phyloP scores from a whole-genome alignment of 2,888 invertebrate genomes.

The Liodrosophila aerea region DNA sequence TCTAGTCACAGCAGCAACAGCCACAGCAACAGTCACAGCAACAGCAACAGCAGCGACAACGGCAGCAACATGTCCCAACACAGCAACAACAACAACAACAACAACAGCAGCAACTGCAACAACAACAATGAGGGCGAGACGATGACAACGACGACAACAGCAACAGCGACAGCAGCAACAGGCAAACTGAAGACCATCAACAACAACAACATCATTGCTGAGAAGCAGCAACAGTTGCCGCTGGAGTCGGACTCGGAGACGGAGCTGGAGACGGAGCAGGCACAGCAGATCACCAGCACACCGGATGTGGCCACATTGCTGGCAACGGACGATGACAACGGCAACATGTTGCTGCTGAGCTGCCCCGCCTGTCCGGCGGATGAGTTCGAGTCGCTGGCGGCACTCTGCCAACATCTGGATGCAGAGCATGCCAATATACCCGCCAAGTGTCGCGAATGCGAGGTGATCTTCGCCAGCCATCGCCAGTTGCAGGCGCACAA shows the following conservation, averaged over 20 bases:
- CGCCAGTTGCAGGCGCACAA: conserved; percentile 87
- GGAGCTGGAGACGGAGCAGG: conserved; percentile 6
- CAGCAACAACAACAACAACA: conserved; percentile 65
- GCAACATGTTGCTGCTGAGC: conserved; percentile 73
- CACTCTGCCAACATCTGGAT: conserved; percentile 87
- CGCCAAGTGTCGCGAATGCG: conserved; percentile 89
- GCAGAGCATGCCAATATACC: conserved; percentile 86
- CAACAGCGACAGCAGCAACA: conserved; percentile 77
- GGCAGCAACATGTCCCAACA: conserved; percentile 76
- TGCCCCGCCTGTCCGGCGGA: conserved; percentile 87
- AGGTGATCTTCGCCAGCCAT: conserved; percentile 88
- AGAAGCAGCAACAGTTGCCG: conserved; percentile 22
- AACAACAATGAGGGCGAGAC: conserved; percentile 66
- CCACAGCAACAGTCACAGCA: conserved; percentile 79
- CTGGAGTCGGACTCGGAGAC: neutral
- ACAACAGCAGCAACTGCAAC: conserved; percentile 81
- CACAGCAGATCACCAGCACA: conserved; percentile 53
- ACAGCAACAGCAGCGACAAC: conserved; percentile 70
- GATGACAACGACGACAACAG: too few relatives aligned
- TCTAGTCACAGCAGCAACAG: conserved; percentile 79
- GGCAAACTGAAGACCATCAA: conserved; percentile 71
- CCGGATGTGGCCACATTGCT: conserved; percentile 65
- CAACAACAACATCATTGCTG: conserved; percentile 72
- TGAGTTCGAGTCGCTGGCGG: conserved; percentile 85
- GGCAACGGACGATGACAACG: conserved; percentile 33